phyloP scores from a whole-genome alignment of 1,140 invertebrate species.

The Zaprionus ornatus region DNA sequence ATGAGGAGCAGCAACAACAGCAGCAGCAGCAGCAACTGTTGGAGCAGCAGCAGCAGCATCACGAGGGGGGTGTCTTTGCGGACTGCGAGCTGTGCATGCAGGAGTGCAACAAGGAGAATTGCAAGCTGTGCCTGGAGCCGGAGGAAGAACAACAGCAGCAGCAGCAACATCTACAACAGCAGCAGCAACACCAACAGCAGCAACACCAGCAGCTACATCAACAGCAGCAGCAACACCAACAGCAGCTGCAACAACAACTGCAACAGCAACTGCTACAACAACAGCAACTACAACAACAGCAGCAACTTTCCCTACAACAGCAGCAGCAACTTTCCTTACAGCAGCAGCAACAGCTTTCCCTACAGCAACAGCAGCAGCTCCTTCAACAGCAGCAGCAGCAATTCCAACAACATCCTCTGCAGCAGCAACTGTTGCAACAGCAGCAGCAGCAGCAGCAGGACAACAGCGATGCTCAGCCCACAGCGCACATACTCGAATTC shows the following conservation, averaged over 20 bases:
- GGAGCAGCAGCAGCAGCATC: conserved; percentile 31
- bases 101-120: conserved; percentile 77
- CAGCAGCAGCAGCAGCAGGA: neutral
- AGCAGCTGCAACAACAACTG: neutral
- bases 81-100: conserved; percentile 81
- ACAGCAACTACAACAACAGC: conserved; percentile 1
- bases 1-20: neutral
- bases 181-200: neutral
- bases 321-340: neutral
- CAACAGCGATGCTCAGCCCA: conserved; percentile 36
- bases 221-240: neutral
- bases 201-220: neutral
- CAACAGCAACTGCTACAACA: neutral
- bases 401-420: conserved; percentile 1
- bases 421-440: conserved; percentile 17
- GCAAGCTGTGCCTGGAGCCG: conserved; percentile 68
- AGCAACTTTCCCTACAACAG: neutral
- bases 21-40: neutral
- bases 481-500: conserved; percentile 79
- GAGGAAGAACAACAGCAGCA: conserved; percentile 2
- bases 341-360: conserved; percentile 4
- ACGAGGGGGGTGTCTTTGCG: conserved; percentile 39
- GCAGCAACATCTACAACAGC: neutral
- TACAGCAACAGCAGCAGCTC: conserved; percentile 11
- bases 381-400: conserved; percentile 18